phyloP scores from a whole-genome alignment of 2,113 vertebrate species.

The Elanoides forficatus region DNA sequence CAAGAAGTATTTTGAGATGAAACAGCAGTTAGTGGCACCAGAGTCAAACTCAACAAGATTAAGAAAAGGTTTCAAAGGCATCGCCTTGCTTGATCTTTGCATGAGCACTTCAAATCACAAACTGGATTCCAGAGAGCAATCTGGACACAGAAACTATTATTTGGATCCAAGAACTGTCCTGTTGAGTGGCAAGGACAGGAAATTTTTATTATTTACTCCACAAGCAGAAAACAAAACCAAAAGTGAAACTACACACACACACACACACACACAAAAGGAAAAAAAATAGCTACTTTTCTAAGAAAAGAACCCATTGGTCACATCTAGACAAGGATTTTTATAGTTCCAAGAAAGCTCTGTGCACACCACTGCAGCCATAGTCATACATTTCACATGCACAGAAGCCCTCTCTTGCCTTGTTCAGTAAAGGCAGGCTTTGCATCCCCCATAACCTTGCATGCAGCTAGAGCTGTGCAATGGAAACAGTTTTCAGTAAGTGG shows the following conservation, averaged over 20 bases:
- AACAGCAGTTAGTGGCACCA: background rate
- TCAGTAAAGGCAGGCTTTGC: background rate
- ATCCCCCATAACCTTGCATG: background rate
- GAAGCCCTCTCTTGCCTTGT: background rate
- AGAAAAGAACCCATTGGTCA: rapidly evolving
- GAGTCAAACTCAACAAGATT: background rate
- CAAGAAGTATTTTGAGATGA: background rate
- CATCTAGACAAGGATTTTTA: background rate
- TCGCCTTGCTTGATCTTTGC: background rate
- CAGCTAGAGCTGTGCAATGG: background rate
- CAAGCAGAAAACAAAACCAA: slow-evolving; percentile 10
- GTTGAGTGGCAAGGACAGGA: background rate
- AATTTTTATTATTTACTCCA: background rate
- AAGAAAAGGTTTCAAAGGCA: background rate
- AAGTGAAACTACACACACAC: background rate
- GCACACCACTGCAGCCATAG: background rate
- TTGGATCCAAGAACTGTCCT: background rate
- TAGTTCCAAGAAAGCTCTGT: background rate
- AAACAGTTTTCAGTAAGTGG: background rate
- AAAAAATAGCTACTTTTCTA: background rate
- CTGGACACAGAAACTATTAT: background rate
- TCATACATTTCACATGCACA: background rate
- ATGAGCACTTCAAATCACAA: background rate
- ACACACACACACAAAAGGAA: rapidly evolving
- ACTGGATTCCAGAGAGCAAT: background rate